phyloP scores from a whole-genome alignment of 2,797 vertebrate species.

The Melanotaenia trifasciata region DNA sequence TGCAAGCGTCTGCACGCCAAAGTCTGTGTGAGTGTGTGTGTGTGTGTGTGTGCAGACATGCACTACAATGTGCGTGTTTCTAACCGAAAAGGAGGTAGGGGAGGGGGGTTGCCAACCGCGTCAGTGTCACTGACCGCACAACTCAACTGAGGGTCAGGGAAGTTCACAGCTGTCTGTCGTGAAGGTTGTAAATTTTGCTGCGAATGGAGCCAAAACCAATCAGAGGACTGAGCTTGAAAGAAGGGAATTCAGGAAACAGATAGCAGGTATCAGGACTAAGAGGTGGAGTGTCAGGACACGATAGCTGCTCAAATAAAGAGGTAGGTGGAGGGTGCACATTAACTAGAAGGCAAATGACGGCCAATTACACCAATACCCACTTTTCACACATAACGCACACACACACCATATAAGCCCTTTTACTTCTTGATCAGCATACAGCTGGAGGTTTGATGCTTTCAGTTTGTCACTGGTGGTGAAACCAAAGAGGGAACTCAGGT shows the following conservation, averaged over 20 bases:
- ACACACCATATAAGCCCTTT: neutral
- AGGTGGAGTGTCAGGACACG: constrained; percentile 26
- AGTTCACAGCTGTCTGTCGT: constrained; percentile 77
- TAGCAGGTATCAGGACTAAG: constrained; percentile 49
- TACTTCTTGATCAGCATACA: constrained; percentile 38
- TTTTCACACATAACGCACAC: constrained; percentile 15
- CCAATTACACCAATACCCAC: neutral
- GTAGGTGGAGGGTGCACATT: constrained; percentile 16
- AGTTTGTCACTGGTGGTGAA: constrained; percentile 56
- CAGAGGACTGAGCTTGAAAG: constrained; percentile 26
- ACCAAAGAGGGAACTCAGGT: constrained; percentile 63
- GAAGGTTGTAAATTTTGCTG: constrained; percentile 67
- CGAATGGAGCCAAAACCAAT: constrained; percentile 50
- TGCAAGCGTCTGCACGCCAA: constrained; percentile 71
- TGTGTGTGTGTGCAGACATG: constrained; percentile 42
- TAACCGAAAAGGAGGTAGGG: constrained; percentile 46
- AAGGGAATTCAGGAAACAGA: constrained; percentile 61
- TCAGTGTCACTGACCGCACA: constrained; percentile 78
- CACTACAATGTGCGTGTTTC: constrained; percentile 58
- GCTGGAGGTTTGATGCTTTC: constrained; percentile 54
- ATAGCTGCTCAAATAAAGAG: constrained; percentile 44
- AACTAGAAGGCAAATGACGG: constrained; percentile 31
- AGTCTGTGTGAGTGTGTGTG: constrained; percentile 35
- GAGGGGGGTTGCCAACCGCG: constrained; percentile 72
- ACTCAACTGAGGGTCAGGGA: constrained; percentile 79